Evolutionary conservation across 2,113 vertebrate genomes (phyloP).

Genomic region (Indicator maculatus): DNA sequence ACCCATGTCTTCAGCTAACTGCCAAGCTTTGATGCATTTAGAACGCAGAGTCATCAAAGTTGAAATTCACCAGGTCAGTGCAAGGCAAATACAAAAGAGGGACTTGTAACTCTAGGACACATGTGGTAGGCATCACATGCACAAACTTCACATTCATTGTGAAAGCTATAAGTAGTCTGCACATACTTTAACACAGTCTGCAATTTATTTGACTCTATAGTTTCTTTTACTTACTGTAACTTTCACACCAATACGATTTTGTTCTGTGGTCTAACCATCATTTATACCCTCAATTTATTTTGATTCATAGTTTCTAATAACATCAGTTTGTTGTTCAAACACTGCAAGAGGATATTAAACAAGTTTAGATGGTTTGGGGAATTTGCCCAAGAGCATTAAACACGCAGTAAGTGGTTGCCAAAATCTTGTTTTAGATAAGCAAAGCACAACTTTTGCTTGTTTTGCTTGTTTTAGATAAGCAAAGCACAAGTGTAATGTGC

Average conservation of each 20-base stretch:
- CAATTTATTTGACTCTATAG: background rate
- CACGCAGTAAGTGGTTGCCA: background rate
- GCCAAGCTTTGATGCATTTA: background rate
- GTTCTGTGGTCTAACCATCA: conserved; percentile 32
- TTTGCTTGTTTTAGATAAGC: background rate
- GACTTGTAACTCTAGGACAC: background rate
- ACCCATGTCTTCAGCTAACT: rapidly evolving
- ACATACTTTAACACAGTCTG: background rate
- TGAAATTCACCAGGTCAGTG: rapidly evolving
- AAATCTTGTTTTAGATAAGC: conserved; percentile 23
- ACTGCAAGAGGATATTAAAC: conserved; percentile 23
- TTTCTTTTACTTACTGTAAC: background rate
- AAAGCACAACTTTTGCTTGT: background rate
- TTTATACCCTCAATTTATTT: conserved; percentile 46
- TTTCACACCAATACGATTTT: conserved; percentile 9
- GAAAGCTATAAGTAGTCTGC: background rate
- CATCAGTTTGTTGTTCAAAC: conserved; percentile 33
- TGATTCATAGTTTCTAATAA: conserved; percentile 57
- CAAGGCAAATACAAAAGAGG: background rate
- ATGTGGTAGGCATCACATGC: background rate
- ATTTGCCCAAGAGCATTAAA: conserved; percentile 33
- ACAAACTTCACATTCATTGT: background rate
- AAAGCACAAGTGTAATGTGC: background rate
- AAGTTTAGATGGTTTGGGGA: background rate
- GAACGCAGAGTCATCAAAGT: background rate